phyloP scores from a whole-genome alignment of 1,140 invertebrate species.

The Caenorhabditis remanei region DNA sequence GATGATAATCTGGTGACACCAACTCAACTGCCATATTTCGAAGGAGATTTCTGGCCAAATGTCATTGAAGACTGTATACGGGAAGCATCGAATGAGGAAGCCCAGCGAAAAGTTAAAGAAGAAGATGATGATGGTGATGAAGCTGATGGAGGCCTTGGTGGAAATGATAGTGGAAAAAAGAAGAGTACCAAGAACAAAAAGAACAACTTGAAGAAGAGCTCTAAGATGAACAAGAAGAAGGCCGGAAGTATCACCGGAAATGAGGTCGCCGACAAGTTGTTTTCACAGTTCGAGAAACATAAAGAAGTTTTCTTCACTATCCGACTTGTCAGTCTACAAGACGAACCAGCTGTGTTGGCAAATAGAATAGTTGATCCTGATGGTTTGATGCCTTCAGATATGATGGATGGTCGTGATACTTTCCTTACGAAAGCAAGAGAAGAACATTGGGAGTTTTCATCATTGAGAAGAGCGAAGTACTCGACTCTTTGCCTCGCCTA shows the following conservation, averaged over 20 bases:
- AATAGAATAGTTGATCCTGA: constrained; percentile 86
- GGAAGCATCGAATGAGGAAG: constrained; percentile 91
- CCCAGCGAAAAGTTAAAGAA: constrained; percentile 80
- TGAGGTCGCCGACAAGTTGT: constrained; percentile 96
- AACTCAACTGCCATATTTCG: constrained; percentile 98
- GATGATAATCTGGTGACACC: constrained; percentile 95
- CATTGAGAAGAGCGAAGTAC: constrained; percentile 91
- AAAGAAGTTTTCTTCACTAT: constrained; percentile 99
- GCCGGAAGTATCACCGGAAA: constrained; percentile 93
- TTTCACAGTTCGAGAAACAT: constrained; percentile 98
- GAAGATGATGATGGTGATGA: constrained; percentile 79
- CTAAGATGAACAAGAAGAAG: constrained; percentile 91
- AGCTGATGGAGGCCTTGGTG: constrained; percentile 81
- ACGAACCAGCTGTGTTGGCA: constrained; percentile 86
- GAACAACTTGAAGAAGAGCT: constrained; percentile 87
- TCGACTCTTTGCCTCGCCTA: constrained; percentile 97
- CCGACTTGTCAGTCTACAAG: constrained; percentile 90
- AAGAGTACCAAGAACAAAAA: constrained; percentile 94
- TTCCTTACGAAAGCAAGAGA: constrained; percentile 91
- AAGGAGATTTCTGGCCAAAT: constrained; percentile 99
- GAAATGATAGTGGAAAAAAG: constrained; percentile 85
- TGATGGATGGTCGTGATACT: constrained; percentile 99
- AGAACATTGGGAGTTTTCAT: constrained; percentile 98
- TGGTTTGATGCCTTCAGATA: constrained; percentile 91
- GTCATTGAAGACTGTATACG: constrained; percentile 98